A percentile compares a stretch with the other conserved stretches of the same genome.
Conservation (phyloP, 2,888 invertebrate genomes). For the Synanthedon myopaeformis region DNA sequence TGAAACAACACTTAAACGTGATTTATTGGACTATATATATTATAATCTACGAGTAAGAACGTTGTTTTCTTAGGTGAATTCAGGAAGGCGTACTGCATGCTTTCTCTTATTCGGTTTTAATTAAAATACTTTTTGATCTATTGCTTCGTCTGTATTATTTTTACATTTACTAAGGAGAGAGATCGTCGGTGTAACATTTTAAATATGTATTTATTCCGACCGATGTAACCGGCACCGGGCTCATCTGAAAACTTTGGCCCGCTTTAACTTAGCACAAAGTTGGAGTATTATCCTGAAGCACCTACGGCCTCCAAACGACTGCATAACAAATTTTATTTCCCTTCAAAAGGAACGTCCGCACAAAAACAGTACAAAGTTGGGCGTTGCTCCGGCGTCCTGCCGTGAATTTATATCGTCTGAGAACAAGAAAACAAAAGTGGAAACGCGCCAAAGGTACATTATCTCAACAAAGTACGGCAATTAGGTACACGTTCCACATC, state of each 20-base stretch:
- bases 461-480: constrained; percentile 71
- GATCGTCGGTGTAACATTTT: constrained; percentile 2
- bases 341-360: constrained; percentile 46
- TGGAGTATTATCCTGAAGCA: constrained; percentile 28
- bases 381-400: constrained; percentile 49
- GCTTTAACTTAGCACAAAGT: constrained; percentile 12
- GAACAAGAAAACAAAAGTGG: constrained; percentile 70
- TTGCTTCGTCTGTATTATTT: constrained; percentile 12
- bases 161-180: constrained; percentile 9
- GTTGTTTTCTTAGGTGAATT: constrained; percentile 60
- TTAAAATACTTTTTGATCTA: not conserved
- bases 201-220: constrained; percentile 9
- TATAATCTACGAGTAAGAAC: constrained; percentile 57
- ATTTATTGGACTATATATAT: constrained; percentile 63
- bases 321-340: constrained; percentile 58
- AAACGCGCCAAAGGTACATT: constrained; percentile 69
- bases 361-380: constrained; percentile 65
- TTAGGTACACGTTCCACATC: constrained; percentile 71
- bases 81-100: constrained; percentile 34
- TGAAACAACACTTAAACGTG: constrained; percentile 68
- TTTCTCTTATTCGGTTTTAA: constrained; percentile 8
- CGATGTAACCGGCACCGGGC: constrained; percentile 4
- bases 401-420: constrained; percentile 61
- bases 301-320: constrained; percentile 40
- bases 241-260: constrained; percentile 5